Evolutionary conservation across 2,797 vertebrate species (phyloP), one percentile per base, ranked within the genome.

Genomic region (Leontopithecus rosalia): DNA sequence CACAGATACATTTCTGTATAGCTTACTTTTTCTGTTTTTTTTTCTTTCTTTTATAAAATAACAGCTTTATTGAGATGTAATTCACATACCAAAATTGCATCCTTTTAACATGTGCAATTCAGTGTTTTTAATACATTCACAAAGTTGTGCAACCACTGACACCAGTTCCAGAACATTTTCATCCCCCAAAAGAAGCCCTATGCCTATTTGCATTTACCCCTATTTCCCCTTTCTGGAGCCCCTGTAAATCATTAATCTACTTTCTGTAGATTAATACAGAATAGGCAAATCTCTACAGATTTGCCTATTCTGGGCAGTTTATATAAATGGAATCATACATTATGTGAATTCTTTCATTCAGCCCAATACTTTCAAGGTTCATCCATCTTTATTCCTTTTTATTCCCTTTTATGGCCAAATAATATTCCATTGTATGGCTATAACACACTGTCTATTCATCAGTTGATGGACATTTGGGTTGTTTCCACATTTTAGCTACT

Each of bases 11-110:
- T 48, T 89, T 86, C 83, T 77, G 1, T 33, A 36, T 22, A 36
- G 24, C 4, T 85, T 46, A 80, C 70, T 82, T 22, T 76, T 72
- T 22, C 50, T 11, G 58, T 58, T 14, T 20, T 28, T 26, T 15
- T 77, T 50, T 4, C 50, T 82, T 48, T 58, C 30, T 89, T 91
- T 94, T 48, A 36, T 36, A n/a, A 33, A 75, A 70, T 20, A 85
- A 67, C 43, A 89, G 33, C 30, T 82, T 92, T 90, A 86, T 93
- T 93, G 90, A 83, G 39, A 55, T 96, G 15, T 73, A 95, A 82
- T 84, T 52, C 79, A 84, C 46, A 58, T 46, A n/a, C 48, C 46
- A 61, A 94, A 95, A 77, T 55, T 79, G 46, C 26, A 52, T 58
- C 19, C n/a, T 92, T 92, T 87, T 15, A 41, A 55, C 33, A 1